Base-by-base conservation (phyloP, 2,888 invertebrate species). In the Dryobotodes eremita region DNA sequence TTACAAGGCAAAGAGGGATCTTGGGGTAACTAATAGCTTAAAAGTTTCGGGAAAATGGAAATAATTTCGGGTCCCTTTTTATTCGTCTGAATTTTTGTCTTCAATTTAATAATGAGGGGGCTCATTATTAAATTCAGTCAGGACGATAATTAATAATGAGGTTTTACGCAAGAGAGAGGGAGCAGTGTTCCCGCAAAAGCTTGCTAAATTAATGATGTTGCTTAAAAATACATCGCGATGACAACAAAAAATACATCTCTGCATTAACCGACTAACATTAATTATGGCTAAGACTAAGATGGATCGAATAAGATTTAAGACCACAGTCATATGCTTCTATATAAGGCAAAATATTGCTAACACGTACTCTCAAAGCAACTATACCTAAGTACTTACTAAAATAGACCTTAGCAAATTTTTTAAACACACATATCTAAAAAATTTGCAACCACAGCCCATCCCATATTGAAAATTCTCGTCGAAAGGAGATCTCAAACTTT, bases 81-180 rank as follows among this genome's bases (percentile, higher is more conserved):
- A 31, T 73, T 64, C 46, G 20, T 20, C n/a, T 31, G 7, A 71
- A 80, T 62, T 76, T 72, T 79, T 77, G 1, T 66, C 36, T 80
- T 80, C 55, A 11, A 69, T 71, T 46, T 76, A 68, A 76, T 68
- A 66, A 75, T 68, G 65, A 71, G 46, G 36, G 3, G 46, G 55
- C 31, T 36, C 31, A 36, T 36, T 36, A 36, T 36, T 36, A 36
- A 36, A 36, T 36, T 36, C 31, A 36, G 42, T 53, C 36, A 73
- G 46, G 36, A 13, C 15, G 79, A 66, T 69, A 64, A 83, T 83
- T 83, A 79, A 84, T 84, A 84, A 72, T 73, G 62, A 69, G 82
- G 62, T 64, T 84, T 68, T 31, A 79, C 13, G 26, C 15, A 57
- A 66, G 23, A 84, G 26, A 10, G 17, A 50, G 53, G 26, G 20